phyloP scores from a whole-genome alignment of 2,113 vertebrate species.

The Gasterosteus aculeatus region DNA sequence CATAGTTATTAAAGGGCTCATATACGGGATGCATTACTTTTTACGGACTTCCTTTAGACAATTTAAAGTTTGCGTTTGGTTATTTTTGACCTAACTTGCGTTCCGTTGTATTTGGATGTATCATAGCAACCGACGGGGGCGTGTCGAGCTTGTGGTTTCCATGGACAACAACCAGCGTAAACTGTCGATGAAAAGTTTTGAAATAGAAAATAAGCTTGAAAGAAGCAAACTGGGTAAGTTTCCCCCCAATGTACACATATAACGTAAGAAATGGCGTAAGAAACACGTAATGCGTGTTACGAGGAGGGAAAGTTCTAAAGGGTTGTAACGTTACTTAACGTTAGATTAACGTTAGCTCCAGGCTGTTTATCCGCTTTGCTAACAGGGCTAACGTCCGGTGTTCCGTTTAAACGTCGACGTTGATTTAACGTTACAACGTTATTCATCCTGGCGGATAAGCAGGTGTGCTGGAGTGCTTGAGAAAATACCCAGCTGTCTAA shows the following conservation, averaged over 20 bases:
- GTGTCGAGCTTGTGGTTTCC: constrained; percentile 26
- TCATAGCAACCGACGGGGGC: constrained; percentile 53
- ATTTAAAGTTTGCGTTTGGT: background rate
- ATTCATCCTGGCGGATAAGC: background rate
- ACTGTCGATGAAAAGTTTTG: background rate
- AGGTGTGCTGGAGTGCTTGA: background rate
- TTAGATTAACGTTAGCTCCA: background rate
- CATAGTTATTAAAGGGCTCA: background rate
- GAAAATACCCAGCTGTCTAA: background rate
- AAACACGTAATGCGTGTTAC: background rate
- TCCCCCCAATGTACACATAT: background rate
- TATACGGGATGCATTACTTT: no score
- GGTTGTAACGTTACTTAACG: background rate
- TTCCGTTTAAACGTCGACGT: background rate
- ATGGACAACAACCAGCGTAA: constrained; percentile 31
- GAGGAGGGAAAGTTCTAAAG: background rate
- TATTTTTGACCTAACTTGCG: constrained; percentile 20
- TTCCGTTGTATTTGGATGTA: constrained; percentile 23
- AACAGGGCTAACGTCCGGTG: background rate
- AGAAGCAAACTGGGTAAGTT: constrained; percentile 32
- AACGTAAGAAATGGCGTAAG: background rate
- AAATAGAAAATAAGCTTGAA: background rate
- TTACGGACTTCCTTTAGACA: background rate
- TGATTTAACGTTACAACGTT: background rate
- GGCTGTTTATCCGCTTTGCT: background rate